phyloP scores from a whole-genome alignment of 2,888 invertebrate species.

The Drosophila pseudotakahashii region DNA sequence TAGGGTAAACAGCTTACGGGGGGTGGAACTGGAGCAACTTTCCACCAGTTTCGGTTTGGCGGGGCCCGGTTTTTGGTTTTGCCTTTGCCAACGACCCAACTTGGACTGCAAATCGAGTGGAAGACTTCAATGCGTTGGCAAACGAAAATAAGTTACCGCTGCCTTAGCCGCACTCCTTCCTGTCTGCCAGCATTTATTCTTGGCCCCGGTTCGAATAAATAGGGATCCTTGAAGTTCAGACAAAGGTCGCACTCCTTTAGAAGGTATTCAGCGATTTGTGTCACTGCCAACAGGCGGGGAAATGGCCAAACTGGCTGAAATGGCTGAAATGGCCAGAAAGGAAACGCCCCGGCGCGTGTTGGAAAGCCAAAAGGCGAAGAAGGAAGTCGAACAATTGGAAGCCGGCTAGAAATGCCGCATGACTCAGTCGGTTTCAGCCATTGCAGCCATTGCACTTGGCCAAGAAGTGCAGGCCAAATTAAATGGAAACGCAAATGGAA shows the following conservation, averaged over 20 bases:
- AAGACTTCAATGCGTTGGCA: conserved; percentile 70
- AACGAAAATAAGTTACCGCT: conserved; percentile 56
- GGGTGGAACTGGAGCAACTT: conserved; percentile 24
- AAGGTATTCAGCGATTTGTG: conserved; percentile 47
- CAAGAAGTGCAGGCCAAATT: conserved; percentile 22
- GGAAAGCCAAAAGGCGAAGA: conserved; percentile 19
- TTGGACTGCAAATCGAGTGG: conserved; percentile 70
- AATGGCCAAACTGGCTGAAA: conserved; percentile 8
- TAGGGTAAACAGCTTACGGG: conserved; percentile 49
- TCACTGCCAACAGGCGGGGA: conserved; percentile 33
- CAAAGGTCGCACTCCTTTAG: conserved; percentile 64
- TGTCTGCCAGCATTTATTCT: conserved; percentile 52
- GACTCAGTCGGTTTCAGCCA: neutral
- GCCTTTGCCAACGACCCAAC: conserved; percentile 54
- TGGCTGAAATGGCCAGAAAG: conserved; percentile 12
- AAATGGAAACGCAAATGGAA: conserved; percentile 23
- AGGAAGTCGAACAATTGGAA: conserved; percentile 40
- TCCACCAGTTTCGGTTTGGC: neutral
- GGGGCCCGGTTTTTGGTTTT: conserved; percentile 38
- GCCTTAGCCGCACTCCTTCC: conserved; percentile 20
- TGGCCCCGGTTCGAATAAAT: conserved; percentile 53
- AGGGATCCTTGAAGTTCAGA: conserved; percentile 64
- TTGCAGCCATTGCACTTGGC: conserved; percentile 18
- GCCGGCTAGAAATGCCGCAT: conserved; percentile 27
- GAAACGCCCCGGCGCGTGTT: conserved; percentile 31